phyloP scores from a whole-genome alignment of 2,888 invertebrate genomes.

The Hartigia nigra region DNA sequence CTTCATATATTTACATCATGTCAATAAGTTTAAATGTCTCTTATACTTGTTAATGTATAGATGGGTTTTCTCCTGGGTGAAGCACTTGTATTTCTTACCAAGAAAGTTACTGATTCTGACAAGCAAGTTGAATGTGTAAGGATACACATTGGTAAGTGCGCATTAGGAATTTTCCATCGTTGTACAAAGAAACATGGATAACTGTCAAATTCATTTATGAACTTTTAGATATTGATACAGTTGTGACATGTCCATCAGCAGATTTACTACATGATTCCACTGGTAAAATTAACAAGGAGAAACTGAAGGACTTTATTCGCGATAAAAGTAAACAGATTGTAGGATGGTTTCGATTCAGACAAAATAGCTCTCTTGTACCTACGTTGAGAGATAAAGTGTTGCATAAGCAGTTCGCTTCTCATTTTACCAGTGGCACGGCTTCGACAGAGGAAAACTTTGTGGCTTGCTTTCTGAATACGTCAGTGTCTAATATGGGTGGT shows the following conservation, averaged over 20 bases:
- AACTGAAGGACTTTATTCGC: constrained; percentile 69
- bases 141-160: constrained; percentile 69
- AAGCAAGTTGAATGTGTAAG: constrained; percentile 73
- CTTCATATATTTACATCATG: constrained; percentile 8
- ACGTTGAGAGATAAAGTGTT: constrained; percentile 74
- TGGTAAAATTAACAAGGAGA: constrained; percentile 71
- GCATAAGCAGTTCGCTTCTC: constrained; percentile 72
- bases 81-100: constrained; percentile 72
- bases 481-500: constrained; percentile 68
- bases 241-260: constrained; percentile 71
- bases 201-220: not conserved
- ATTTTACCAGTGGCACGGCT: constrained; percentile 66
- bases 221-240: constrained; percentile 69
- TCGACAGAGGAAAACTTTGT: constrained; percentile 72
- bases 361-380: constrained; percentile 69
- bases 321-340: constrained; percentile 71
- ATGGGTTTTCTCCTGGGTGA: constrained; percentile 77
- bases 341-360: constrained; percentile 77
- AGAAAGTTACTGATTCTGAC: constrained; percentile 77
- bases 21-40: not conserved
- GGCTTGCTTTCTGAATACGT: constrained; percentile 72
- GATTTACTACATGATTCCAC: constrained; percentile 71
- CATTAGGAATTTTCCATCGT: not conserved
- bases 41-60: constrained; percentile 48
- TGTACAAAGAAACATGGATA: not conserved